Conservation (phyloP, 2,888 invertebrate species). For the Heliothis peltigera region DNA sequence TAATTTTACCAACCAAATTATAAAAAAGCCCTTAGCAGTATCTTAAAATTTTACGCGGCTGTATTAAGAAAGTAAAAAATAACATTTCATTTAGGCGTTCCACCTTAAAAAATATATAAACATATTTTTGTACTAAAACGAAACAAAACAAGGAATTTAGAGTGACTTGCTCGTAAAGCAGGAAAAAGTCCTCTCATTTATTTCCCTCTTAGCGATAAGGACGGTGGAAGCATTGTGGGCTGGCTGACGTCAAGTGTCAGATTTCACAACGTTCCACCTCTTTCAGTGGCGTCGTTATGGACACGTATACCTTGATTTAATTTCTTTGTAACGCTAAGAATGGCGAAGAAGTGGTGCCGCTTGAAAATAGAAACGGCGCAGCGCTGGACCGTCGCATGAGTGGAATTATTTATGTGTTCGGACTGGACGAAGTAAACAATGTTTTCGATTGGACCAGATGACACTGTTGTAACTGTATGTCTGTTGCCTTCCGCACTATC, state of each 20-base stretch:
- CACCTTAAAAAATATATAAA: constrained; percentile 57
- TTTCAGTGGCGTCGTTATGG: constrained; percentile 51
- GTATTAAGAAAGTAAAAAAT: constrained; percentile 60
- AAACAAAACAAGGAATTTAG: constrained; percentile 74
- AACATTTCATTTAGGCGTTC: constrained; percentile 56
- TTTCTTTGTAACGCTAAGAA: constrained; percentile 61
- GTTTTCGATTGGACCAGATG: constrained; percentile 38
- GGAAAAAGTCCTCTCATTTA: constrained; percentile 83
- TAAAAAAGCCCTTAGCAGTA: constrained; percentile 46
- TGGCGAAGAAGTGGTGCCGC: constrained; percentile 30
- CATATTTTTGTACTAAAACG: constrained; percentile 67
- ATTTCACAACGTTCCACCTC: constrained; percentile 73
- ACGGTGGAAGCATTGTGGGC: constrained; percentile 76
- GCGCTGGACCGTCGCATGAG: constrained; percentile 55
- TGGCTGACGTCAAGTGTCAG: constrained; percentile 81
- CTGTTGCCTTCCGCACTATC: constrained; percentile 35
- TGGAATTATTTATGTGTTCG: constrained; percentile 62
- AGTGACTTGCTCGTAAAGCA: constrained; percentile 75
- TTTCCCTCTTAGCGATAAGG: constrained; percentile 84
- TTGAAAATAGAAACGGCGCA: constrained; percentile 54
- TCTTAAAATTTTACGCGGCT: constrained; percentile 56
- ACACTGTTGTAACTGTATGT: constrained; percentile 51
- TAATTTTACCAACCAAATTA: constrained; percentile 53
- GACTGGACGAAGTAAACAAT: constrained; percentile 46
- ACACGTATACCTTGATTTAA: constrained; percentile 74